Percentiles rank a stretch among this genome's conserved stretches.
These are phyloP conservation scores for Bagarius yarrelli DNA, from an alignment of 2,113 vertebrate species.

Conservation along the genomic window DNA sequence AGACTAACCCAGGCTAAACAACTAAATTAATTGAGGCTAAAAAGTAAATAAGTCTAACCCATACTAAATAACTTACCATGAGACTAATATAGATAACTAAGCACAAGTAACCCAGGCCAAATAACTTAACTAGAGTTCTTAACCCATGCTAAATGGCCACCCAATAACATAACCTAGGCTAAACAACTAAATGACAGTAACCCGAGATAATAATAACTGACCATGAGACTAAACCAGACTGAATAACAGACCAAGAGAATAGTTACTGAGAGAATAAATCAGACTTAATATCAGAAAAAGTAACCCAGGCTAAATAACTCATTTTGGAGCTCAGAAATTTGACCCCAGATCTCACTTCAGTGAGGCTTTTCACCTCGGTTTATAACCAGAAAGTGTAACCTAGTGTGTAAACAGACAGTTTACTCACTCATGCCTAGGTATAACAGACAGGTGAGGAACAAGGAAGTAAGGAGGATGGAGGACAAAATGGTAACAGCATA, in stretches of 20 bases:
- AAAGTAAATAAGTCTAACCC: no score
- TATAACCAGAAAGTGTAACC: background rate
- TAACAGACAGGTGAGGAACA: background rate
- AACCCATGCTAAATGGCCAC: background rate
- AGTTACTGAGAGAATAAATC: no score
- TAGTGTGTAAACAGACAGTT: background rate
- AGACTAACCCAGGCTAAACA: background rate
- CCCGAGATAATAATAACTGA: no score
- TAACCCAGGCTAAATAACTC: background rate
- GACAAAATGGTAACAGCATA: background rate
- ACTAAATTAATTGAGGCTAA: background rate
- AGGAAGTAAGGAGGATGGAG: conserved; percentile 1
- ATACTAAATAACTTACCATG: background rate
- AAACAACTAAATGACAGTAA: background rate
- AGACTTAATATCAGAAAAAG: background rate
- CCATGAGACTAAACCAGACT: no score
- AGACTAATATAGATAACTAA: no score
- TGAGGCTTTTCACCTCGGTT: background rate
- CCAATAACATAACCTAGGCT: background rate
- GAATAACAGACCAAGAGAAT: no score
- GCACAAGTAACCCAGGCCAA: background rate
- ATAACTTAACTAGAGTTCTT: background rate
- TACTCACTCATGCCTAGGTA: background rate
- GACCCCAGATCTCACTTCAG: background rate
- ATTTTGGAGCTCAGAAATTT: background rate